Evolutionary conservation across 2,797 vertebrate genomes (phyloP), one percentile per base, ranked within the genome.

Genomic region (Synaphobranchus kaupii): DNA sequence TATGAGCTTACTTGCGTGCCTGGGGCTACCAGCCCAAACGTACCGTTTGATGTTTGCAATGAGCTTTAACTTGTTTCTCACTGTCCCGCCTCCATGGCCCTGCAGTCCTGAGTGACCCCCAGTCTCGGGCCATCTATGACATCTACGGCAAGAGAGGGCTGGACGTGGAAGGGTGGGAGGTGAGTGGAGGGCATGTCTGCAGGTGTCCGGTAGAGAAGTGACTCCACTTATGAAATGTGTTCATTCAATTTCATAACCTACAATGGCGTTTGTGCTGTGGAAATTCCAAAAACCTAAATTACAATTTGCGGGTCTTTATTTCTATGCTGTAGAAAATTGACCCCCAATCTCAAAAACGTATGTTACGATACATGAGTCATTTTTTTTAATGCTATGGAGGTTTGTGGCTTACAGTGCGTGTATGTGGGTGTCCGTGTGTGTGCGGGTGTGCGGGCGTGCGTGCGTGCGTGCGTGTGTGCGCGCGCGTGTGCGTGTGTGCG

Each of bases 101-200:
- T 94, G 28, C 94, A 99, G 99, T 99, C 90, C 97, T 99, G 84
- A 98, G 97, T 85, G 99, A 99, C 86, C 98, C 99, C 84, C 99
- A 99, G 92, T 96, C 98, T 73, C 95, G 99, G 92, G 99, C 99
- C 85, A 99, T 99, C 94, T 99, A 99, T 94, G 99, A 99, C 90
- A 98, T 99, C 90, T 99, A 99, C 93, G 99, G 99, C 88, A 99
- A 97, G 94, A 97, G 97, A 95, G 99, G 99, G 85, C 97, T 99
- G 88, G 98, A 99, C 47, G 98, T 99, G 92, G 98, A 99, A 91
- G 99, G 98, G 93, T 99, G 99, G 99, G 98, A 99, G 97, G 98
- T 99, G 95, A 97, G 97, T 44, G 8, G 15, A 20, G 6, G 6
- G 25, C 20, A 6, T 56, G 9, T 56, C 15, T 56, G 9, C 54